Evolutionary conservation across 1,140 invertebrate species (phyloP).

Genomic region (Steinernema feltiae): DNA sequence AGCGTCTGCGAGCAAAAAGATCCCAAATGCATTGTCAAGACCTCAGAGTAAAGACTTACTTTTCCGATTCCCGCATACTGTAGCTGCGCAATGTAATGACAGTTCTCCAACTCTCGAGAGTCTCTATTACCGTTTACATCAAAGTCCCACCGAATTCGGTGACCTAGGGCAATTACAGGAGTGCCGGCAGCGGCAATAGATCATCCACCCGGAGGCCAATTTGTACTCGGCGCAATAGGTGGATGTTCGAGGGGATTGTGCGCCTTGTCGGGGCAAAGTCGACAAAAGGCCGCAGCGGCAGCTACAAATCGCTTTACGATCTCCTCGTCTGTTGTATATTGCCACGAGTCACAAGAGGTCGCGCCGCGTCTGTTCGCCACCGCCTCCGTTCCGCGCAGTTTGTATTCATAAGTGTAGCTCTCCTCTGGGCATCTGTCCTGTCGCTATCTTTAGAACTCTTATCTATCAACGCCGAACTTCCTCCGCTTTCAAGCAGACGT

Average conservation of each 20-base stretch:
- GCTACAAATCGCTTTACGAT: constrained; percentile 15
- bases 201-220: constrained; percentile 13
- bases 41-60: too few relatives aligned
- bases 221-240: constrained; percentile 1
- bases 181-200: background rate
- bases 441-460: background rate
- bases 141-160: too few relatives aligned
- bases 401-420: background rate
- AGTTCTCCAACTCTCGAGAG: too few relatives aligned
- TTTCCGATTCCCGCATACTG: too few relatives aligned
- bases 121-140: too few relatives aligned
- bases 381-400: background rate
- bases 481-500: background rate
- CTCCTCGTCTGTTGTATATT: background rate
- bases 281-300: constrained; percentile 1
- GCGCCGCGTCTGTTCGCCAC: background rate
- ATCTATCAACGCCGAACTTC: background rate
- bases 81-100: too few relatives aligned
- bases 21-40: too few relatives aligned
- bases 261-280: background rate
- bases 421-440: background rate
- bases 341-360: background rate
- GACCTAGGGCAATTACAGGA: background rate
- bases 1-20: too few relatives aligned
- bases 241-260: background rate